Percentiles rank a stretch among this genome's conserved stretches.
phyloP scores from a whole-genome alignment of 1,140 invertebrate species.

The Metopolophium dirhodum region DNA sequence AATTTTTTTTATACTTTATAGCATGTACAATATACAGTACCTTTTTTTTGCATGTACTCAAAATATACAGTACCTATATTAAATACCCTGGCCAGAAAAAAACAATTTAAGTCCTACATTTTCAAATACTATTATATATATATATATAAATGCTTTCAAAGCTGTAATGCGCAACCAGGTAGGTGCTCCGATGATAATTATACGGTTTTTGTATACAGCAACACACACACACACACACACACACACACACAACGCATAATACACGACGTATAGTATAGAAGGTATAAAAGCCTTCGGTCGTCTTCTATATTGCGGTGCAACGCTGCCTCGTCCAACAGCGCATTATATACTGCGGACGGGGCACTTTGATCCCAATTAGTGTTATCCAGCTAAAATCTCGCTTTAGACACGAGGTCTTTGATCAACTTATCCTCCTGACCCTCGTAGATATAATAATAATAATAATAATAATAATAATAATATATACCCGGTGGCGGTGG shows the following conservation, averaged over 20 bases:
- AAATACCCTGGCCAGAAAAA: background rate
- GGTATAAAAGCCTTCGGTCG: background rate
- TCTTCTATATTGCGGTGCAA: background rate
- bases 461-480: background rate
- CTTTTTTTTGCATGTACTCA: no score
- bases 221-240: no score
- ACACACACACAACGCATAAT: background rate
- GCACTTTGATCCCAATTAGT: conserved; percentile 24
- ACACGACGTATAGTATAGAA: background rate
- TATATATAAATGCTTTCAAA: background rate
- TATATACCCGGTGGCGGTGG: background rate
- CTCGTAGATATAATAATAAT: background rate
- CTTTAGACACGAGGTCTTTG: conserved; percentile 29
- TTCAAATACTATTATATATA: background rate
- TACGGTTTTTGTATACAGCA: background rate
- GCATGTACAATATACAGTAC: background rate
- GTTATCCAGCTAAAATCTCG: background rate
- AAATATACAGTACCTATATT: background rate
- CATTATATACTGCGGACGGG: background rate
- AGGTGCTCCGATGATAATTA: background rate
- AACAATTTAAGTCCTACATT: background rate
- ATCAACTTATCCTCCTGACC: conserved; percentile 29
- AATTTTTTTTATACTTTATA: background rate
- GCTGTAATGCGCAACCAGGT: background rate
- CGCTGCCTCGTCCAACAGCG: background rate